A percentile compares a stretch with the other conserved stretches of the same genome.
phyloP scores from a whole-genome alignment of 2,113 vertebrate genomes.

The Aspidoscelis tigris region DNA sequence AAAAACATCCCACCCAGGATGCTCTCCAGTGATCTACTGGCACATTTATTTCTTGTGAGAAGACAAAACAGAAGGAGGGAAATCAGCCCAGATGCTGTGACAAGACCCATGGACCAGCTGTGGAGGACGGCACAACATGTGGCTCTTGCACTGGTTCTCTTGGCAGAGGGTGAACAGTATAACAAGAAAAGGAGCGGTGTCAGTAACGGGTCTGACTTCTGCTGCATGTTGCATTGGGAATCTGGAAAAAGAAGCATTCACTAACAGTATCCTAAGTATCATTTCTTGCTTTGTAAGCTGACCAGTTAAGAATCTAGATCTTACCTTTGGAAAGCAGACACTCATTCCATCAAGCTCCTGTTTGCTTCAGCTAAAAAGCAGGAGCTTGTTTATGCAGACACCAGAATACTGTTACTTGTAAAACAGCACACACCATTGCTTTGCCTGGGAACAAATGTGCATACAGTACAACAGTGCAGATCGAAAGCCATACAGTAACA shows the following conservation, averaged over 20 bases:
- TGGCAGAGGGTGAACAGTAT: slow-evolving; percentile 19
- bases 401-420: slow-evolving; percentile 46
- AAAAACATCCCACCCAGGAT: background rate
- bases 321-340: slow-evolving; percentile 9
- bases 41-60: background rate
- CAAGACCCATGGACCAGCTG: background rate
- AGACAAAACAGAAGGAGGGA: background rate
- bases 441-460: slow-evolving; percentile 67
- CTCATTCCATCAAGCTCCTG: background rate
- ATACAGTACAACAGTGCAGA: slow-evolving; percentile 64
- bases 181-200: slow-evolving; percentile 10
- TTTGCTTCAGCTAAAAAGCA: slow-evolving; percentile 30
- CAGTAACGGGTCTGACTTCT: background rate
- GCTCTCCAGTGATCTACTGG: slow-evolving; percentile 15
- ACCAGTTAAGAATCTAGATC: accelerated
- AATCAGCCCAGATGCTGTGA: background rate
- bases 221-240: slow-evolving; percentile 12
- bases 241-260: slow-evolving; percentile 19
- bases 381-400: slow-evolving; percentile 44
- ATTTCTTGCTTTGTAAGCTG: slow-evolving; percentile 7
- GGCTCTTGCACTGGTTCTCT: slow-evolving; percentile 12
- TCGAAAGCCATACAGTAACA: slow-evolving; percentile 67
- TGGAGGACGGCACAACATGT: background rate
- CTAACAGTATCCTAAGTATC: background rate
- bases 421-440: slow-evolving; percentile 66